Conservation (phyloP, 2,797 vertebrate species). For the Paedocypris micromegethes region DNA sequence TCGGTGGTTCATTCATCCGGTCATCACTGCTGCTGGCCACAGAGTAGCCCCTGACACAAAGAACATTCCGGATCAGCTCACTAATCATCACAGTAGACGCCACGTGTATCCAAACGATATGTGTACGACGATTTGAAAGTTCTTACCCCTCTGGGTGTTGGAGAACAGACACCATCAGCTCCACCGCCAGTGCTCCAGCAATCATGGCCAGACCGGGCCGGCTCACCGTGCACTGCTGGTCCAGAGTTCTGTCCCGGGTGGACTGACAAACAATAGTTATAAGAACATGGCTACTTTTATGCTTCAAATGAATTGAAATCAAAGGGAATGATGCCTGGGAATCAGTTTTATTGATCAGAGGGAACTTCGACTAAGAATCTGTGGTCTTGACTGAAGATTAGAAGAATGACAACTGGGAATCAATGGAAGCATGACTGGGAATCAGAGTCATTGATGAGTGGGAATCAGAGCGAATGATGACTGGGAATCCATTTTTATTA, state of each 20-base stretch:
- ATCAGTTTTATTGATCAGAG: too few relatives aligned
- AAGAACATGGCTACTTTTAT: too few relatives aligned
- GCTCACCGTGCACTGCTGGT: conserved; percentile 97
- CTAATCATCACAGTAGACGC: background rate
- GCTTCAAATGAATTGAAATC: too few relatives aligned
- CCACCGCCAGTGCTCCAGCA: conserved; percentile 91
- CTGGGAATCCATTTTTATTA: too few relatives aligned
- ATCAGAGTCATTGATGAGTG: too few relatives aligned
- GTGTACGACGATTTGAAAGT: background rate
- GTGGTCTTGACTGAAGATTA: too few relatives aligned
- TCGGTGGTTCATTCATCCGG: conserved; percentile 96
- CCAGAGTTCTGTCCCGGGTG: conserved; percentile 90
- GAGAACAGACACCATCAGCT: conserved; percentile 92
- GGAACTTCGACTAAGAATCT: too few relatives aligned
- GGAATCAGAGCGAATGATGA: too few relatives aligned
- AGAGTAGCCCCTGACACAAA: conserved; percentile 80
- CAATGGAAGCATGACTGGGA: too few relatives aligned
- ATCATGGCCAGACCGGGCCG: conserved; percentile 93
- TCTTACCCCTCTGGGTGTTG: conserved; percentile 94
- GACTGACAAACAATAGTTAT: conserved; percentile 69
- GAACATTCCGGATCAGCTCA: conserved; percentile 1
- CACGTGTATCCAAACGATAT: background rate
- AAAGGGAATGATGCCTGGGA: too few relatives aligned
- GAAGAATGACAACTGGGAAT: too few relatives aligned
- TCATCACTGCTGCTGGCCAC: conserved; percentile 96